Base-by-base conservation (phyloP, 1,140 invertebrate species). In the Coenobita brevimanus region DNA sequence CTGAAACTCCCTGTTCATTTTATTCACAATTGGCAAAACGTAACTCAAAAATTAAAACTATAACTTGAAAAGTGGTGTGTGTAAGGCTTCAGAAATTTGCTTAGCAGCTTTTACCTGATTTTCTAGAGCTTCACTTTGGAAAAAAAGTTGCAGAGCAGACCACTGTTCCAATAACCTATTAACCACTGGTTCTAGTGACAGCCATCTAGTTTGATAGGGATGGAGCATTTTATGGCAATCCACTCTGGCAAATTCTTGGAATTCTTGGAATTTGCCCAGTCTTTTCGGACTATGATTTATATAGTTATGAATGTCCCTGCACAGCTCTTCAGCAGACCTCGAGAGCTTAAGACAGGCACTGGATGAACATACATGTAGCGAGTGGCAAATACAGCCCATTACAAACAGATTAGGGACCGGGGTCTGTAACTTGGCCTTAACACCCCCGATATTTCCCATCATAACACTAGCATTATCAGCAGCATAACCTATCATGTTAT, bases 1-100 rank as follows among this genome's bases (percentile, higher is more conserved):
- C 27, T 82, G 79, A 64, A 64, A 82, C 27, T 82, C 79, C 67
- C n/a, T 64, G 33, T 82, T 82, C 54, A 82, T 62, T n/a, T 82
- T 82, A 64, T 82, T 82, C 1, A 79, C 67, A 10, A 62, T 64
- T 24, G 79, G 79, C 21, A 82, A 43, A 33, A 82, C 67, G 24
- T 82, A 82, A 62, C 75, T 46, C 21, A 78, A 33, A 27, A 50
- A 50, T 24, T 24, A 6, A 46, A 78, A 78, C n/a, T 0, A 78
- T 24, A 78, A 17, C 41, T 46, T 50, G 33, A 78, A 78, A 15
- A 78, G 75, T 50, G 6, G 75, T 21, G 21, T 78, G 43, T 78
- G 46, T 46, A 78, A 50, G 24, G 43, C 75, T 27, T 78, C 41
- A 41, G 54, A 46, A 24, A 78, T 46, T 24, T 78, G 10, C 27